A percentile compares a stretch with the other conserved stretches of the same genome.
phyloP scores from a whole-genome alignment of 2,797 vertebrate species.

The Chelon labrosus region DNA sequence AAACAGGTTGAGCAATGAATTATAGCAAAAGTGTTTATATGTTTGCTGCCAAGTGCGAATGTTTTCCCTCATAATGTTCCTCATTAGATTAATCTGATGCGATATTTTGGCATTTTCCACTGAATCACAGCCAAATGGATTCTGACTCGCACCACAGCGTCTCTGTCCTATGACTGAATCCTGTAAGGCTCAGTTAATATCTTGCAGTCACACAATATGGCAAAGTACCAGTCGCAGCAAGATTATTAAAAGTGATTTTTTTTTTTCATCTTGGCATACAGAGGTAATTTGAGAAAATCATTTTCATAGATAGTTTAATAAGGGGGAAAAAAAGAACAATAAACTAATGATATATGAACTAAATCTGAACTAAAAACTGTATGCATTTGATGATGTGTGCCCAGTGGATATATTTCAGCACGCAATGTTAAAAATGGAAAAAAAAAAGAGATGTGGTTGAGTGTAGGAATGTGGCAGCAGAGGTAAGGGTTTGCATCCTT shows the following conservation, averaged over 20 bases:
- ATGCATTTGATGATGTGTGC: background rate
- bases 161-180: conserved; percentile 43
- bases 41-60: conserved; percentile 54
- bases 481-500: too few species aligned
- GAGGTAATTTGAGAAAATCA: background rate
- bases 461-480: too few species aligned
- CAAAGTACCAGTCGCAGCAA: conserved; percentile 23
- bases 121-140: conserved; percentile 67
- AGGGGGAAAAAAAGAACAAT: background rate
- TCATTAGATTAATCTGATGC: conserved; percentile 66
- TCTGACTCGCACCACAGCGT: conserved; percentile 57
- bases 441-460: too few species aligned
- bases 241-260: conserved; percentile 17
- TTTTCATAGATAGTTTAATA: background rate
- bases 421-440: too few species aligned
- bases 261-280: background rate
- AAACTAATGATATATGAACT: background rate
- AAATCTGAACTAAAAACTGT: background rate
- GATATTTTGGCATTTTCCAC: conserved; percentile 60
- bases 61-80: conserved; percentile 57
- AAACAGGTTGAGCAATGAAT: conserved; percentile 53
- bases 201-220: conserved; percentile 35
- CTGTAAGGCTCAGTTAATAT: conserved; percentile 53
- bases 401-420: background rate
- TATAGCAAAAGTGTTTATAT: conserved; percentile 47